Base-by-base conservation (phyloP, 2,113 vertebrate genomes). In the Lynx canadensis region DNA sequence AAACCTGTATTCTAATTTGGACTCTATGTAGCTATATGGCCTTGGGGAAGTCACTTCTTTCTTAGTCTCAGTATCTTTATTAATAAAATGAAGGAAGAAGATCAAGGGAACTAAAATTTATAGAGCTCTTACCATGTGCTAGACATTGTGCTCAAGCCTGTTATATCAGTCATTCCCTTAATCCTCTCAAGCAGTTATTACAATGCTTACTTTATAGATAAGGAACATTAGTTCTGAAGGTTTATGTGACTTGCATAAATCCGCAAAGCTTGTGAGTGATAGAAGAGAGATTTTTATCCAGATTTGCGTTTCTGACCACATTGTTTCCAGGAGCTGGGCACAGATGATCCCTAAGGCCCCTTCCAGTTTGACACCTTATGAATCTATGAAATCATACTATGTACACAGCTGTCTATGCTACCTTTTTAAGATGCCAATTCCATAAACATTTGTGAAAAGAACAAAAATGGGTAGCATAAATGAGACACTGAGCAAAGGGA, bases 361-460 rank as follows among this genome's bases (percentile, higher is more conserved):
- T 93, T 88, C 63, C 19, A 91, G 29, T 19, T 74, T 96, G 68
- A 95, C 55, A 92, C 12, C 18, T 60, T 65, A 83, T 10, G 10
- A 91, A 33, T 85, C 57, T 79, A 18, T 85, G 68, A 96, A 97
- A 92, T 88, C 73, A 27, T 68, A 74, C 16, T 45, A 73, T n/a
- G 8, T 45, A 66, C 27, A n/a, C 29, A 92, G 41, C 82, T 92
- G 31, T 55, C 50, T 93, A 60, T 7, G 95, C 52, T 21, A 95
- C 33, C 52, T 79, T 93, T 81, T 31, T 69, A 79, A 76, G 31
- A 52, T 94, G 76, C 29, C 23, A 89, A 11, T n/a, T 97, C 10
- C 52, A 83, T 36, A 86, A 96, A 97, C 19, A 93, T 79, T 89
- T 95, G 13, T 93, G 25, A 83, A 95, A 96, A 92, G 23, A 96